Evolutionary conservation across 2,888 invertebrate genomes (phyloP), one percentile per base, ranked within the genome.

Genomic region (Ceraclea dissimilis): DNA sequence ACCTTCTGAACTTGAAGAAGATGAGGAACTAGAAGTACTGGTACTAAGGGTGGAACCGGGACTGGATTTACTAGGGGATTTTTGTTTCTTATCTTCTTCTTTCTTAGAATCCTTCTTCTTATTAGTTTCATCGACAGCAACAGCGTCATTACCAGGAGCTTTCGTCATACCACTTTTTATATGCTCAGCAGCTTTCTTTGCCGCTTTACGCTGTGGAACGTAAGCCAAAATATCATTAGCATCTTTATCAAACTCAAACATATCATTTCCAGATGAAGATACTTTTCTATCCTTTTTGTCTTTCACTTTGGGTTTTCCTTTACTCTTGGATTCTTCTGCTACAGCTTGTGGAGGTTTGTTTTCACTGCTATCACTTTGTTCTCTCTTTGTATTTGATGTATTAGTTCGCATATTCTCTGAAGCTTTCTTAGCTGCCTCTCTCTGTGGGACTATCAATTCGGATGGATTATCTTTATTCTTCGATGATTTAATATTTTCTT

Each of bases 351-450:
- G 11, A 16, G 51, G 48, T 53, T 65, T 20, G 62, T 49, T 56
- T 66, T 69, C 20, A 58, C 17, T 59, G 54, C 58, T 34, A 22
- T 62, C 63, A 49, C 33, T 59, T 64, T 73, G 49, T 22, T 78
- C 73, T 52, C 63, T 50, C 66, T 77, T 71, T 60, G 74, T 71
- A 56, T 52, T 58, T 4, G 72, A 74, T 63, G 80, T 85, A 49
- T 82, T 85, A 18, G 82, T 83, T 59, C 82, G 85, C 82, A 93
- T 85, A 67, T 89, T 92, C 71, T 93, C 92, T 1, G 90, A 88
- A 1, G 93, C 93, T 68, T 92, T 93, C 69, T 92, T 93, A 21
- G 93, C 93, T 22, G 93, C 93, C 72, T 92, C 90, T 52, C 93
- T 77, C 68, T 93, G 93, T 1, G 93, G 93, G 44, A 93, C 93